Evolutionary conservation across 2,888 invertebrate genomes (phyloP), one percentile per base, ranked within the genome.

Genomic region (Himalopsyche anomala): DNA sequence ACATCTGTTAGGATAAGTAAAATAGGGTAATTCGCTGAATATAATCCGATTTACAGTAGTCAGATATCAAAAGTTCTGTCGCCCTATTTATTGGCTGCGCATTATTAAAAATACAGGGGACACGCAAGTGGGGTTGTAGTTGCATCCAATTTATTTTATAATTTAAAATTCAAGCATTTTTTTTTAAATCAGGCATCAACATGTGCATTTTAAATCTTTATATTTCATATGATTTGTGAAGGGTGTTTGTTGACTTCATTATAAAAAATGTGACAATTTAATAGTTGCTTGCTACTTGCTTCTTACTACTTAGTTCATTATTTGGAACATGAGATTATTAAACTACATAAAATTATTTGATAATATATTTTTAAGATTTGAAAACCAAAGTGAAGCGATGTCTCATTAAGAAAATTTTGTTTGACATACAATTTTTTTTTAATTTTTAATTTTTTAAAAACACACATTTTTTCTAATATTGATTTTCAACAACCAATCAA

Each of bases 91-190:
- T 56, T 56, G 56, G 56, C 56, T 6, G n/a, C 9, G 56, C 17
- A n/a, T 17, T 56, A 56, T 56, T 56, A 56, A 56, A 56, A 56
- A 56, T 56, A 56, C 56, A 19, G n/a, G n/a, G n/a, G 56, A 5
- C 6, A 56, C 45, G 11, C 45, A 56, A 56, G 56, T 56, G 56
- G 56, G 55, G 56, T 56, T 56, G 56, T 8, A 56, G 56, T 56
- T 56, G 56, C 56, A 56, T 56, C 85, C 84, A 84, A 84, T 84
- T 84, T 84, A 85, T 69, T 85, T 85, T 81, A 85, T 81, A 85
- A 85, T 85, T 69, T 85, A 85, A 80, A 56, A 80, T 42, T 80
- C 62, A 69, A 84, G 62, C 62, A 11, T 45, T 45, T 45, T 38
- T 81, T 85, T 82, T 85, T 69, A 85, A 85, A 85, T 85, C 85